Base-by-base conservation (phyloP, 2,888 invertebrate genomes). In the Aproaerema taeniolella region DNA sequence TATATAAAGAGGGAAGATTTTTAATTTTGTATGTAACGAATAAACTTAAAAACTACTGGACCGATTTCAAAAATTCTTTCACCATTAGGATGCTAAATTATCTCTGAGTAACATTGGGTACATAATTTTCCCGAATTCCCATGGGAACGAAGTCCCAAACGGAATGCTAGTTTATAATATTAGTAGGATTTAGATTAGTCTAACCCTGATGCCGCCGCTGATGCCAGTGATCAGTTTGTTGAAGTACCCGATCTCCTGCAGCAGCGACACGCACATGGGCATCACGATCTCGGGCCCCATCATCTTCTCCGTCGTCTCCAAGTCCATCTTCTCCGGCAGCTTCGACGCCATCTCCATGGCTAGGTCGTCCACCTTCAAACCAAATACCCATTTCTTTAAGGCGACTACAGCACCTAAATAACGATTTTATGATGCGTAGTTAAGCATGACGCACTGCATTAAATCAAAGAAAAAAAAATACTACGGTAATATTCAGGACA, bases 221-320 rank as follows among this genome's bases (percentile, higher is more conserved):
- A 87, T 86, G 28, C 39, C 47, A 6, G 31, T 10, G 25, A 87
- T 68, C 1, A 87, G 74, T n/a, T 49, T 60, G 46, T 87, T 87
- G 58, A 57, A 87, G 57, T 87, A 87, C 0, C 72, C 68, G 10
- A 87, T 67, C 88, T 96, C 96, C 68, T 96, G 96, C 20, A 96
- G 82, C 31, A 97, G 78, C 0, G 96, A 94, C 5, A 96, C 95
- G 63, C 95, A 93, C 58, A 96, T 86, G 0, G 96, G 96, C 50
- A 90, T 90, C 52, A 92, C 78, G 8, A 83, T 93, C 56, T 91
- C 89, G 0, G 88, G 70, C 0, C 94, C 93, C 67, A 96, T 91
- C 58, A 94, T 83, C 45, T 91, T 92, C 35, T 91, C 91, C 0
- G 94, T 92, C 1, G 88, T 89, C 65, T 94, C 93, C 66, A 93